Base-by-base conservation (phyloP, 1,140 invertebrate species). In the Maniola jurtina region DNA sequence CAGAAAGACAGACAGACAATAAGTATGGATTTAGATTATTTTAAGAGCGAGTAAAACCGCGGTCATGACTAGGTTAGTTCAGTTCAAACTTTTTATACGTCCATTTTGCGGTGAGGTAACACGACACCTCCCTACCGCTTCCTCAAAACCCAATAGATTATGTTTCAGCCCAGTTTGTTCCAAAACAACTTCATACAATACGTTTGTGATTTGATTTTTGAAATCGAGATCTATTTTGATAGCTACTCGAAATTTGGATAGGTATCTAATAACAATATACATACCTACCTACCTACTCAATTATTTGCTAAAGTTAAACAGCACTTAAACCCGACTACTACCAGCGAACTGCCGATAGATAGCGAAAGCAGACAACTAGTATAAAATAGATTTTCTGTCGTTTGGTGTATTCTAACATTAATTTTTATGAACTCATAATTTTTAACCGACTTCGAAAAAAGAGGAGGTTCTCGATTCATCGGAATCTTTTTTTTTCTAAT, bases 111-210 rank as follows among this genome's bases (percentile, higher is more conserved):
- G 64, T 61, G 36, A 45, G 56, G 64, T 60, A 69, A 64, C 50
- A 14, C 36, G 14, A 61, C 25, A 69, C 50, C 10, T n/a, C 16
- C 56, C 67, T 57, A 66, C 66, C 66, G 69, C 69, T 74, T 74
- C 69, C 72, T 68, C 64, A 71, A 73, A 71, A 64, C 60, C 14
- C 57, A 57, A 61, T 16, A 60, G 57, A 64, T 73, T 35, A 34
- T 56, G 61, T 73, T 71, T 62, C 65, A 61, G 52, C 25, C 9
- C 10, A 54, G 61, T 42, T 62, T 45, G 50, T 52, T n/a, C 60
- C 10, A 14, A 25, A 52, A 45, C 42, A 45, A 45, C 42, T 45
- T 11, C 25, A 25, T 25, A 25, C 25, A 25, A 25, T 25, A 14
- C 5, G 13, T 25, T 6, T 15, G 15, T 11, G 33, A 2, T 54